phyloP scores from a whole-genome alignment of 2,113 vertebrate genomes.

The Grammomys dolichurus region DNA sequence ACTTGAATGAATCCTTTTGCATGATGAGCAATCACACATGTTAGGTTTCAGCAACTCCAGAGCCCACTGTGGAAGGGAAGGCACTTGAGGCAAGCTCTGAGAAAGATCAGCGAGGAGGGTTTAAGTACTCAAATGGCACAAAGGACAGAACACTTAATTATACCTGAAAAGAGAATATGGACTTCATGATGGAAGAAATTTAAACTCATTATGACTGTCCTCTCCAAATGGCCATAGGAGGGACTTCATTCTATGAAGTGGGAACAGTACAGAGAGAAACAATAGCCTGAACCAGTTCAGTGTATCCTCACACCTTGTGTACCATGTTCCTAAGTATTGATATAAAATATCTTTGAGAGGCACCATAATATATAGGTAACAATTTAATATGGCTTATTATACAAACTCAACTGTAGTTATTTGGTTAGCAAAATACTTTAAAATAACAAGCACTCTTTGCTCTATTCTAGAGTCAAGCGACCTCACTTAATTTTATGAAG shows the following conservation, averaged over 20 bases:
- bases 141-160: slow-evolving; percentile 7
- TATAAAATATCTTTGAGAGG: slow-evolving; percentile 1
- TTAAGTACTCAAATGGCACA: background rate
- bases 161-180: background rate
- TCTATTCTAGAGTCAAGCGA: slow-evolving; percentile 5
- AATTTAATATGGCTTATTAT: background rate
- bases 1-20: background rate
- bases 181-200: slow-evolving; percentile 12
- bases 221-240: background rate
- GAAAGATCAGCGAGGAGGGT: background rate
- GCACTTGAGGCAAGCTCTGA: background rate
- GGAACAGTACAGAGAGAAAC: background rate
- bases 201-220: background rate
- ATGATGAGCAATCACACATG: background rate
- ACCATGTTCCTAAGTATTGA: background rate
- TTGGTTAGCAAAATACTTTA: slow-evolving; percentile 43
- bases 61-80: background rate
- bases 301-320: background rate
- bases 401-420: background rate
- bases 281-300: background rate
- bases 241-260: slow-evolving; percentile 1
- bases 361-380: background rate
- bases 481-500: slow-evolving; percentile 20
- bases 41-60: background rate
- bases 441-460: background rate